These are phyloP conservation scores for Diaprepes abbreviatus DNA, from an alignment of 2,888 invertebrate genomes.

Conservation along the genomic window DNA sequence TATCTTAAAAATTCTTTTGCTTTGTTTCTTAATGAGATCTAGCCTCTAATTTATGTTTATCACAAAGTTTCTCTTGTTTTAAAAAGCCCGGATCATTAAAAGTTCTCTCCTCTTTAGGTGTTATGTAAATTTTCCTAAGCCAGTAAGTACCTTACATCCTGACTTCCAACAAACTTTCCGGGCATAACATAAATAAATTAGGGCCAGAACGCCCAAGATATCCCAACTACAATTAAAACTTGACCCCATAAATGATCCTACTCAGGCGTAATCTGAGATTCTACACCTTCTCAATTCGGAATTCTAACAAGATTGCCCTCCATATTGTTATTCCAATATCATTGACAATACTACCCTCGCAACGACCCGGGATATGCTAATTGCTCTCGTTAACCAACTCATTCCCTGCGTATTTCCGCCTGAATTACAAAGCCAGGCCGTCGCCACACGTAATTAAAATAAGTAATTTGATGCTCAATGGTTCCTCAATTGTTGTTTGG, in stretches of 20 bases:
- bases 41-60: too few relatives aligned
- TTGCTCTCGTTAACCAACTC: conserved; percentile 36
- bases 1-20: too few relatives aligned
- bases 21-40: too few relatives aligned
- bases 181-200: conserved; percentile 11
- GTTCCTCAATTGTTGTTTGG: not conserved
- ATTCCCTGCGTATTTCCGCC: conserved; percentile 25
- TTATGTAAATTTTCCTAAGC: not conserved
- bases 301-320: conserved; percentile 33
- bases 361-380: conserved; percentile 36
- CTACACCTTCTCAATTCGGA: conserved; percentile 33
- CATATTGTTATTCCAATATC: conserved; percentile 42
- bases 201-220: not conserved
- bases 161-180: not conserved
- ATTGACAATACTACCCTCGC: conserved; percentile 31
- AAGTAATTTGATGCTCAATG: conserved; percentile 12
- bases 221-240: conserved; percentile 24
- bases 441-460: conserved; percentile 37
- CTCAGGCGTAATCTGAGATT: conserved; percentile 29
- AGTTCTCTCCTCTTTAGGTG: too few relatives aligned
- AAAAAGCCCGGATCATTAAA: too few relatives aligned
- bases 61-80: too few relatives aligned
- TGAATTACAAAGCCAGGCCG: conserved; percentile 33
- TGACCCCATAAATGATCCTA: conserved; percentile 30
- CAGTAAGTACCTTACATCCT: not conserved